Evolutionary conservation across 2,888 invertebrate species (phyloP), one percentile per base, ranked within the genome.

Genomic region (Polydrusus cervinus): DNA sequence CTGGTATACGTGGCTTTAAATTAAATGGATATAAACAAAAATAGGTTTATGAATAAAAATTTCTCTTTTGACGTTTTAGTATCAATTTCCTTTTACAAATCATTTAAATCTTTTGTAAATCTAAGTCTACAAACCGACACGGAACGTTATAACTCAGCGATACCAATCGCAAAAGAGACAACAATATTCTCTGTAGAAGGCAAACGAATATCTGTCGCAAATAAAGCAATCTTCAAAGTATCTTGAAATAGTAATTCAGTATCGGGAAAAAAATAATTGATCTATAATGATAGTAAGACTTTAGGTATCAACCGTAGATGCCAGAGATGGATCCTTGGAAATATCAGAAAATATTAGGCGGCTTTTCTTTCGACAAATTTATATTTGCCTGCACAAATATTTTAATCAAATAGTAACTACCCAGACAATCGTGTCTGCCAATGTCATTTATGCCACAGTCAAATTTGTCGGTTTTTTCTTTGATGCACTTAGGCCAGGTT

Each of bases 201-300:
- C 62, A 70, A 74, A 62, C 74, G 71, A 74, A 74, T 74, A 67
- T 74, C 73, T 74, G 72, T 76, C 74, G 47, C 75, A 78, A 75
- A 75, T 79, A 78, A 79, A 79, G 75, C 69, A 79, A 76, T 75
- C 76, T 76, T 71, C 67, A 60, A 53, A 49, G 40, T 62, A 76
- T 78, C 78, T 75, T 62, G 72, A 76, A 78, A 75, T 75, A 76
- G 74, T 76, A 72, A 78, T 76, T 76, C 78, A 75, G 71, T 72
- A 64, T 60, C 45, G 25, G 61, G 57, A 78, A 79, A 78, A 79
- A 77, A 71, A 73, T 78, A 77, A 80, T 79, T 79, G 80, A 79
- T 80, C 80, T 75, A 76, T 79, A 80, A 79, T 78, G 77, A 79
- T 80, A 73, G 34, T 8, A 34, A 34, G 34, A 34, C 5, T 34